Percentiles rank a stretch among this genome's conserved stretches.
phyloP scores from a whole-genome alignment of 2,888 invertebrate genomes.

The Ochropacha duplaris region DNA sequence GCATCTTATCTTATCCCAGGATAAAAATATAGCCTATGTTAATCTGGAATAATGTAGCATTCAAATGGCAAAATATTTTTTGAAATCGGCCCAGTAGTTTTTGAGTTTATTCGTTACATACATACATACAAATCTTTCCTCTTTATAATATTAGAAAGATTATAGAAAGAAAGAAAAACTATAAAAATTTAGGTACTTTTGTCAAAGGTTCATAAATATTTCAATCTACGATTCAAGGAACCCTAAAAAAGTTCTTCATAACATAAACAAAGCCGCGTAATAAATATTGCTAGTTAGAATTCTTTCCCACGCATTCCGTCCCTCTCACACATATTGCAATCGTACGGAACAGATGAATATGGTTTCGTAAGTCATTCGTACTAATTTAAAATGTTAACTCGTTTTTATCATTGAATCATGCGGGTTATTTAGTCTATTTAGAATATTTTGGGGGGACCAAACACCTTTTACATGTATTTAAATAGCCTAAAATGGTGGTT shows the following conservation, averaged over 20 bases:
- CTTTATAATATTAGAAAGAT: too few species aligned
- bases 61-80: too few species aligned
- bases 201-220: not conserved
- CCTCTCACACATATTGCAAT: conserved; percentile 17
- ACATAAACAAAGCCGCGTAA: conserved; percentile 18
- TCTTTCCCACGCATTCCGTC: conserved; percentile 30
- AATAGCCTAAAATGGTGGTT: not conserved
- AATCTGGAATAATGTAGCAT: too few species aligned
- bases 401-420: conserved; percentile 12
- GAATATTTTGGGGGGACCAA: conserved; percentile 1
- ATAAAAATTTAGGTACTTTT: too few species aligned
- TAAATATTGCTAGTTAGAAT: conserved; percentile 23
- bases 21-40: too few species aligned
- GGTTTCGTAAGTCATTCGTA: conserved; percentile 7
- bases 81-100: too few species aligned
- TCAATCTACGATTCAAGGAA: not conserved
- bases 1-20: too few species aligned
- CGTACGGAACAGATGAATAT: conserved; percentile 27
- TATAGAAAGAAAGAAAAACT: too few species aligned
- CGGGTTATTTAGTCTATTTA: conserved; percentile 4
- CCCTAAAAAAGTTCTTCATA: conserved; percentile 12
- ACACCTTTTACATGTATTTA: not conserved
- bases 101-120: too few species aligned
- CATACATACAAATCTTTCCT: too few species aligned
- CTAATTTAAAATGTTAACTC: conserved; percentile 8